A percentile compares a stretch with the other conserved stretches of the same genome.
Evolutionary conservation across 2,888 invertebrate genomes (phyloP).

Genomic region (Erebia palarica): DNA sequence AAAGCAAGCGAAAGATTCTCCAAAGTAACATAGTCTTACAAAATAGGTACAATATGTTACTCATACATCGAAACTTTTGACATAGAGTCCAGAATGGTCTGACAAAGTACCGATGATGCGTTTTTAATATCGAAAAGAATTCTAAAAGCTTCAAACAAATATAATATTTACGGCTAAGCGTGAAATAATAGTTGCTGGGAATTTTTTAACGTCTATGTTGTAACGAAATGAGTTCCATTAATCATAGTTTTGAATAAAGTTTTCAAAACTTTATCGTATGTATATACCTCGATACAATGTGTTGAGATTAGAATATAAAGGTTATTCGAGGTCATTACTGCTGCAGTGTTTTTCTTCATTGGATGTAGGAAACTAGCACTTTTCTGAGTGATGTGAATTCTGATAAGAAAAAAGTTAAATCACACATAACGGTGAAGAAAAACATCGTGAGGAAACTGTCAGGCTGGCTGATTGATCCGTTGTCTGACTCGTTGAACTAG

Average conservation of each 20-base stretch:
- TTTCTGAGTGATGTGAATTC: too few species aligned
- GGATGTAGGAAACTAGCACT: too few species aligned
- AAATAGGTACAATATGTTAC: neutral
- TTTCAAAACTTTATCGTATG: neutral
- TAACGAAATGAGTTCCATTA: constrained; percentile 58
- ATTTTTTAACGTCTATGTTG: constrained; percentile 44
- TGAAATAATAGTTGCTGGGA: constrained; percentile 63
- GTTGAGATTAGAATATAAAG: constrained; percentile 6
- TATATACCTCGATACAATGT: constrained; percentile 3
- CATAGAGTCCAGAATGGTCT: constrained; percentile 18
- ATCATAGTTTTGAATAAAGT: constrained; percentile 48
- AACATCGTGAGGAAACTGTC: too few species aligned
- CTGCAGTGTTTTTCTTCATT: neutral
- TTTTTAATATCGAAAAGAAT: constrained; percentile 42
- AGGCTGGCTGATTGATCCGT: too few species aligned
- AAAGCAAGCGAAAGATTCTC: neutral
- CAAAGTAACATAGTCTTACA: constrained; percentile 9
- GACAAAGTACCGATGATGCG: constrained; percentile 29
- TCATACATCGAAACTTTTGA: constrained; percentile 20
- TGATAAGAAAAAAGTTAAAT: too few species aligned
- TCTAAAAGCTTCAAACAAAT: constrained; percentile 27
- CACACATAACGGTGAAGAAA: too few species aligned
- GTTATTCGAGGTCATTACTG: neutral
- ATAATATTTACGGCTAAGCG: constrained; percentile 50
- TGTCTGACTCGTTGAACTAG: too few species aligned